Evolutionary conservation across 2,888 invertebrate genomes (phyloP).

Genomic region (Odontocerum albicorne): DNA sequence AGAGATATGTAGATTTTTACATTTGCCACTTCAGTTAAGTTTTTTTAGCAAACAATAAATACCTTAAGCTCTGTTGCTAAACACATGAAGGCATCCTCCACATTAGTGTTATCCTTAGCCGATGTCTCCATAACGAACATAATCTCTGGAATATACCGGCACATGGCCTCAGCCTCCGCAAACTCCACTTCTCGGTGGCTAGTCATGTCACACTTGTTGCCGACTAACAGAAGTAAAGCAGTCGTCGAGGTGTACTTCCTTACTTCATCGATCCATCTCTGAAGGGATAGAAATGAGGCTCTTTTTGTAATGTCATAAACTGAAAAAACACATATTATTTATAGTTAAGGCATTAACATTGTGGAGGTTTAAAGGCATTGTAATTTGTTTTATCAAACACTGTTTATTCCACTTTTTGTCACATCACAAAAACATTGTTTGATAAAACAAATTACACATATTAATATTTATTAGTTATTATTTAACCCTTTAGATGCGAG

Average conservation of each 20-base stretch:
- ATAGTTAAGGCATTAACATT: too few species aligned
- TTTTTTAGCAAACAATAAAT: too few species aligned
- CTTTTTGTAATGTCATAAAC: constrained; percentile 96
- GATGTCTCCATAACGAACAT: constrained; percentile 87
- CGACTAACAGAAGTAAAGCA: constrained; percentile 87
- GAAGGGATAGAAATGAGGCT: constrained; percentile 86
- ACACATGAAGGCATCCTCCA: constrained; percentile 85
- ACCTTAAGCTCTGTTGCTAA: constrained; percentile 88
- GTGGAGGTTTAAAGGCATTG: too few species aligned
- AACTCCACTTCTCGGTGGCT: constrained; percentile 81
- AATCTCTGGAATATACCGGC: constrained; percentile 83
- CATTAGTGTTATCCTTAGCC: constrained; percentile 88
- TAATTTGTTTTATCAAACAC: too few species aligned
- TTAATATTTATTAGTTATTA: too few species aligned
- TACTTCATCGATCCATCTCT: constrained; percentile 96
- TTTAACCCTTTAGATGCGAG: too few species aligned
- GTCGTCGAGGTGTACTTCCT: constrained; percentile 90
- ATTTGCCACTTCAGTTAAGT: too few species aligned
- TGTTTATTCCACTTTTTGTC: too few species aligned
- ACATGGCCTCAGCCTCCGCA: constrained; percentile 84
- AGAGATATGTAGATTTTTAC: too few species aligned
- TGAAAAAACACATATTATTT: constrained; percentile 42
- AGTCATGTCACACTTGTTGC: constrained; percentile 88
- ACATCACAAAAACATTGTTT: too few species aligned
- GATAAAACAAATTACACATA: too few species aligned